A percentile compares a stretch with the other conserved stretches of the same genome.
Evolutionary conservation across 64 coral and sea anemone species (phyloP).

Genomic region (Catalaphyllia jardinei): DNA sequence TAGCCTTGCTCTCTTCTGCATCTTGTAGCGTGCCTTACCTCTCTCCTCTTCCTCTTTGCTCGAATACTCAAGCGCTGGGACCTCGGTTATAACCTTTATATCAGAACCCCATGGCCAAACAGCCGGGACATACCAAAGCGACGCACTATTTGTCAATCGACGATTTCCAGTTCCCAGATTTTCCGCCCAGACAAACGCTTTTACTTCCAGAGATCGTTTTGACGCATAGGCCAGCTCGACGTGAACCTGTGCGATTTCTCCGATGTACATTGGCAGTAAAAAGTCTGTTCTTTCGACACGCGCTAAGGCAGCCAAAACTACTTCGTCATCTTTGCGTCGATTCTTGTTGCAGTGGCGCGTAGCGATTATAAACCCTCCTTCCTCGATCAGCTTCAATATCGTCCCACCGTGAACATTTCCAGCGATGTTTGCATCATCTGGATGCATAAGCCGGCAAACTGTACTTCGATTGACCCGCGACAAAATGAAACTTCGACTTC

Average conservation of each 20-base stretch:
- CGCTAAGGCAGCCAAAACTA: constrained; percentile 67
- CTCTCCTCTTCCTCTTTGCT: constrained; percentile 76
- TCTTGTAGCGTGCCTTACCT: constrained; percentile 74
- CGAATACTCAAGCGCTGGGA: constrained; percentile 70
- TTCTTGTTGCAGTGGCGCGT: constrained; percentile 86
- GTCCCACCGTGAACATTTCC: constrained; percentile 99
- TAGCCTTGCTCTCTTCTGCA: constrained; percentile 68
- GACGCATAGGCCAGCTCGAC: constrained; percentile 86
- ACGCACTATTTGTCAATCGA: constrained; percentile 64
- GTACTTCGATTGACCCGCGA: constrained; percentile 69
- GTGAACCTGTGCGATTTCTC: constrained; percentile 90
- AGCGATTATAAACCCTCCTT: constrained; percentile 93
- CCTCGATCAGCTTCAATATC: constrained; percentile 79
- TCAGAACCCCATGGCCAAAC: not conserved
- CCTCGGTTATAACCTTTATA: constrained; percentile 46
- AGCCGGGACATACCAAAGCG: constrained; percentile 90
- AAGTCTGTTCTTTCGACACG: constrained; percentile 96
- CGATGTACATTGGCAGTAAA: constrained; percentile 80
- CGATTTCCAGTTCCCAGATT: constrained; percentile 74
- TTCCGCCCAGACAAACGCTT: constrained; percentile 86
- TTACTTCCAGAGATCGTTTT: constrained; percentile 87
- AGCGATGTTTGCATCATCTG: constrained; percentile 91
- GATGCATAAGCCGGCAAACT: constrained; percentile 91
- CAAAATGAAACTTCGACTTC: constrained; percentile 47
- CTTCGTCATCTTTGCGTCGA: not conserved